A percentile compares a stretch with the other conserved stretches of the same genome.
phyloP scores from a whole-genome alignment of 1,140 invertebrate species.

The Geopemphigus sp. region DNA sequence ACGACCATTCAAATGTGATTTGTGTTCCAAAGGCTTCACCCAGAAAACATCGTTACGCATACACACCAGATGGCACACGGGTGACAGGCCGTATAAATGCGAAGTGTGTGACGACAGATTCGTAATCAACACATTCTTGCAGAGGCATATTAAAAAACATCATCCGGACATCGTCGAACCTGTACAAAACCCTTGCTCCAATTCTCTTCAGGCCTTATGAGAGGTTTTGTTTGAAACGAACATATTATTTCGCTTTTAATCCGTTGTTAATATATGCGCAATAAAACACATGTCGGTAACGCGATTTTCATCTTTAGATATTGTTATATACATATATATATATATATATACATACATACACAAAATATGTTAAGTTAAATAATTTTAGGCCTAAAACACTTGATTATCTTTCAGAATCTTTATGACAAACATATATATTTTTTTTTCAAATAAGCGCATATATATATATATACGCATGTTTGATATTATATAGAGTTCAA shows the following conservation, averaged over 20 bases:
- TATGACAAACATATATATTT: too few species aligned
- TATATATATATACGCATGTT: not conserved
- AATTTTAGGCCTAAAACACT: not conserved
- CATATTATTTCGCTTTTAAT: slow-evolving; percentile 7
- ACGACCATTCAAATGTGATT: slow-evolving; percentile 73
- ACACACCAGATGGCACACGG: slow-evolving; percentile 62
- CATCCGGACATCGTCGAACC: slow-evolving; percentile 22
- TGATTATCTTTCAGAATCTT: not conserved
- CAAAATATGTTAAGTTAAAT: slow-evolving; percentile 2
- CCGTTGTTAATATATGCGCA: too few species aligned
- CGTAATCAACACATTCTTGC: slow-evolving; percentile 66
- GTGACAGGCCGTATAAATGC: slow-evolving; percentile 62
- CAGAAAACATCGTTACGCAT: slow-evolving; percentile 60
- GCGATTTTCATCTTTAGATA: slow-evolving; percentile 4
- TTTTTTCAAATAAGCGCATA: not conserved
- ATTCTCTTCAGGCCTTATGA: slow-evolving; percentile 29
- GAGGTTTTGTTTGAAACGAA: not conserved
- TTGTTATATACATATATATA: too few species aligned
- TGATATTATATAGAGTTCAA: not conserved
- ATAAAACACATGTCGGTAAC: too few species aligned
- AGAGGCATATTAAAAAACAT: slow-evolving; percentile 66
- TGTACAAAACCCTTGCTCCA: not conserved
- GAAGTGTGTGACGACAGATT: slow-evolving; percentile 59
- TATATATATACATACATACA: not conserved
- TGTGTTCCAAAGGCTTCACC: slow-evolving; percentile 84